These are phyloP conservation scores for Pachypsylla venusta DNA, from an alignment of 1,140 invertebrate species.

Conservation along the genomic window DNA sequence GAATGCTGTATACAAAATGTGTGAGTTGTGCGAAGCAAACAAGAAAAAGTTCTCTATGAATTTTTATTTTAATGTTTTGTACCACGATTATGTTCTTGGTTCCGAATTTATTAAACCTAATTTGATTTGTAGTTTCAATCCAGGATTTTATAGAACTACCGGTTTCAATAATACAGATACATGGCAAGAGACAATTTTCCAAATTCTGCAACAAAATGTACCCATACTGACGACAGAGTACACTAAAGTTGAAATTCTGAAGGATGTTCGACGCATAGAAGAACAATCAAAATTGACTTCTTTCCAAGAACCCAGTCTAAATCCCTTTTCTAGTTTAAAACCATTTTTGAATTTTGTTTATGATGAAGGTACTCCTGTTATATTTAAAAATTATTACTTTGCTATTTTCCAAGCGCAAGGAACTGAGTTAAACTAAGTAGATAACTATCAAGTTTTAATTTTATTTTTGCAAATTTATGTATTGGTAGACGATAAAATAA, in stretches of 20 bases:
- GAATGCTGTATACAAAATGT: slow-evolving; percentile 33
- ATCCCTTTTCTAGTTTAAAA: slow-evolving; percentile 46
- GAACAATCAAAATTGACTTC: slow-evolving; percentile 32
- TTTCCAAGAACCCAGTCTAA: slow-evolving; percentile 36
- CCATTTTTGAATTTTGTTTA: slow-evolving; percentile 58
- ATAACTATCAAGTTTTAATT: no score
- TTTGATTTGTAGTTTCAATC: slow-evolving; percentile 52
- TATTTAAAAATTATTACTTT: slow-evolving; percentile 53
- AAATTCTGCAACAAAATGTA: slow-evolving; percentile 32
- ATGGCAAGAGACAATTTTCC: slow-evolving; percentile 44
- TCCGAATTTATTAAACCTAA: slow-evolving; percentile 36
- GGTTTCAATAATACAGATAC: slow-evolving; percentile 42
- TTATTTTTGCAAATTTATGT: no score
- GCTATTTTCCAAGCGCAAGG: no score
- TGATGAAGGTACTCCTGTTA: slow-evolving; percentile 46
- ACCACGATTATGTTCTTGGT: slow-evolving; percentile 38
- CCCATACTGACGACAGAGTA: slow-evolving; percentile 49
- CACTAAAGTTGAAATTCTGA: slow-evolving; percentile 42
- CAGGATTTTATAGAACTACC: slow-evolving; percentile 46
- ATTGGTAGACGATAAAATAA: no score
- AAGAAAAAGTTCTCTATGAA: slow-evolving; percentile 35
- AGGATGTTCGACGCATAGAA: slow-evolving; percentile 37
- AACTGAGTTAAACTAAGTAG: no score
- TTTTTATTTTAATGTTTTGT: slow-evolving; percentile 39
- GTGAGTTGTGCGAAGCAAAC: slow-evolving; percentile 32